Evolutionary conservation across 2,113 vertebrate genomes (phyloP), one percentile per base, ranked within the genome.

Genomic region (Prietella phreatophila): DNA sequence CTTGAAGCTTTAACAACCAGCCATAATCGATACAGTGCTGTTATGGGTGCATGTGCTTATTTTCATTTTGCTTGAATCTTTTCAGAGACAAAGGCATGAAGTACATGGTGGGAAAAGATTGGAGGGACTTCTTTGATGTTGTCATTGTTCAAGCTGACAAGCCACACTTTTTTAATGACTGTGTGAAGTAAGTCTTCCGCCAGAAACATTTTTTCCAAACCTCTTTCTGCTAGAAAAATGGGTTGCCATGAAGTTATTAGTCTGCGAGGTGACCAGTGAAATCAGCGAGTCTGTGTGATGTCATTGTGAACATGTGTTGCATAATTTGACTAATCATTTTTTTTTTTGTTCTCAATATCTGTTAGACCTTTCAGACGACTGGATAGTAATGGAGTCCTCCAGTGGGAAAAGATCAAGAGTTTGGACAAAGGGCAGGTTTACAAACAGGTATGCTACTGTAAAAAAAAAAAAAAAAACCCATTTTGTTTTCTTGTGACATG

Each of bases 101-200:
- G 1, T 93, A 97, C 93, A 97, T 97, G 96, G 96, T 96, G 63
- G 96, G 96, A 8, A 93, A 95, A 85, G 92, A 96, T 86, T 97
- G 96, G 96, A 95, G 95, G 85, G 96, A 96, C 73, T 96, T 96
- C 87, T 97, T 97, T 50, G 95, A 97, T 5, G 95, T 96, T 2
- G 91, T 97, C 65, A 97, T 97, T 2, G 96, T 97, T 15, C 96
- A 97, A 89, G 96, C 96, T 0, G 96, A 96, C 91, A 97, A 97
- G 84, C 96, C 96, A 27, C 95, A 96, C 90, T 97, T 97, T 93
- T 97, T 97, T 92, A 96, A 96, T 1, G 96, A 97, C 60, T 96
- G 96, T 73, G 90, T 96, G 90, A 97, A 96, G 96, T 97, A 91
- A 94, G 96, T 95, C 11, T 85, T 14, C 22, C 14, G 14, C 47